These are phyloP conservation scores for Harpagifer antarcticus DNA, from an alignment of 2,797 vertebrate genomes.

Conservation along the genomic window DNA sequence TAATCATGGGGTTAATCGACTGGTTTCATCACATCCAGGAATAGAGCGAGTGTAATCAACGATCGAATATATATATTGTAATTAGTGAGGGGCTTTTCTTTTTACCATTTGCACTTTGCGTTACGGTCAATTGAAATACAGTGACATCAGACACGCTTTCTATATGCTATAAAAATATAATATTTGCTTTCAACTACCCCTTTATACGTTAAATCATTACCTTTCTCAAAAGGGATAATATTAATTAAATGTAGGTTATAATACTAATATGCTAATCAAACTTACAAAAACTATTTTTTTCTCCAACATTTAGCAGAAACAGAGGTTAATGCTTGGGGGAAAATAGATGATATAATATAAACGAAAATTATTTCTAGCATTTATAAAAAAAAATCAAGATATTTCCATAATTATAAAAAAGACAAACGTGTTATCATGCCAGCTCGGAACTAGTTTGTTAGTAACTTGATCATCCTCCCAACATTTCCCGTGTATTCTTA, in stretches of 20 bases:
- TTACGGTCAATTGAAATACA: slow-evolving; percentile 6
- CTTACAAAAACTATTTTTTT: slow-evolving; percentile 3
- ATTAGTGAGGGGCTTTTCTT: slow-evolving; percentile 17
- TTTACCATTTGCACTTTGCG: background rate
- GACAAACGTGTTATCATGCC: slow-evolving; percentile 25
- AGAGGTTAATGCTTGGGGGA: background rate
- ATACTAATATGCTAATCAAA: background rate
- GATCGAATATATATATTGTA: slow-evolving; percentile 41
- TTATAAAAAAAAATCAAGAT: slow-evolving; percentile 3
- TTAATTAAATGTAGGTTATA: slow-evolving; percentile 8
- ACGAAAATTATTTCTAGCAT: slow-evolving; percentile 3
- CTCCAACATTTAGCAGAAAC: slow-evolving; percentile 25
- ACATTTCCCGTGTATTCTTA: background rate
- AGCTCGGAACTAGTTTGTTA: slow-evolving; percentile 5
- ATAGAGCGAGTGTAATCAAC: slow-evolving; percentile 42
- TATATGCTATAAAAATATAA: slow-evolving; percentile 8
- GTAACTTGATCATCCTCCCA: slow-evolving; percentile 17
- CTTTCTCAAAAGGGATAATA: background rate
- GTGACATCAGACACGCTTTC: slow-evolving; percentile 2
- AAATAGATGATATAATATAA: background rate
- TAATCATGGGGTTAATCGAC: slow-evolving; percentile 53
- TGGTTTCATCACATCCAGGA: slow-evolving; percentile 41
- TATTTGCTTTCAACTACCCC: background rate
- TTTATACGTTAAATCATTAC: background rate
- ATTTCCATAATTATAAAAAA: background rate